phyloP scores from a whole-genome alignment of 2,113 vertebrate species.

The Okapia johnstoni region DNA sequence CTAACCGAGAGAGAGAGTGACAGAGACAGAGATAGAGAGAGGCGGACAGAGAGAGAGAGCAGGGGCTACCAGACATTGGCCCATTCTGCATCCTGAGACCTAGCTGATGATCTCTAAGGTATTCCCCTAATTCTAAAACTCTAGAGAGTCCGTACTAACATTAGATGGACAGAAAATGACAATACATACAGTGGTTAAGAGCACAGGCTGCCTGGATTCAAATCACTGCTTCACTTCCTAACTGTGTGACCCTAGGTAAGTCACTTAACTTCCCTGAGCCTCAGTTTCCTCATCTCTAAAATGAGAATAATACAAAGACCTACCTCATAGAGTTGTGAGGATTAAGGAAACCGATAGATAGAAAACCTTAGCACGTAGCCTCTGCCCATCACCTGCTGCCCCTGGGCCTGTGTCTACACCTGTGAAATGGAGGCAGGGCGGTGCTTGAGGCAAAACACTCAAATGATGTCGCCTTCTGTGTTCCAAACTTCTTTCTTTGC shows the following conservation, averaged over 20 bases:
- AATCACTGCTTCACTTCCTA: not conserved
- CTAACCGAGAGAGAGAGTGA: not conserved
- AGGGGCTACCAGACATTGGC: not conserved
- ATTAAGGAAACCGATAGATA: not conserved
- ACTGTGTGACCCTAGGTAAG: not conserved
- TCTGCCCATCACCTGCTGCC: not conserved
- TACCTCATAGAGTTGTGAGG: not conserved
- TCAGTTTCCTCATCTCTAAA: not conserved
- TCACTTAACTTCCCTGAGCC: not conserved
- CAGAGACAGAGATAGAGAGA: not conserved
- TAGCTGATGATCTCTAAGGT: not conserved
- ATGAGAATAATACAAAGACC: not conserved
- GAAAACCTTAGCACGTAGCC: not conserved
- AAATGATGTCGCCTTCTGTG: fast-evolving
- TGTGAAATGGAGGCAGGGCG: not conserved
- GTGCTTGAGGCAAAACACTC: fast-evolving
- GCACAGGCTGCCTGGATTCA: not conserved
- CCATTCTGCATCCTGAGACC: not conserved
- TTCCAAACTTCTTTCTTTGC: not conserved
- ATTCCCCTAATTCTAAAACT: not conserved
- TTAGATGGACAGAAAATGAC: not conserved
- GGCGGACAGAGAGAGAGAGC: not conserved
- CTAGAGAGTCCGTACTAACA: fast-evolving
- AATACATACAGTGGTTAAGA: fast-evolving
- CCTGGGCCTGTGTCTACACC: not conserved